Percentiles rank a stretch among this genome's conserved stretches.
Conservation (phyloP, 2,113 vertebrate genomes). For the Gopherus flavomarginatus region DNA sequence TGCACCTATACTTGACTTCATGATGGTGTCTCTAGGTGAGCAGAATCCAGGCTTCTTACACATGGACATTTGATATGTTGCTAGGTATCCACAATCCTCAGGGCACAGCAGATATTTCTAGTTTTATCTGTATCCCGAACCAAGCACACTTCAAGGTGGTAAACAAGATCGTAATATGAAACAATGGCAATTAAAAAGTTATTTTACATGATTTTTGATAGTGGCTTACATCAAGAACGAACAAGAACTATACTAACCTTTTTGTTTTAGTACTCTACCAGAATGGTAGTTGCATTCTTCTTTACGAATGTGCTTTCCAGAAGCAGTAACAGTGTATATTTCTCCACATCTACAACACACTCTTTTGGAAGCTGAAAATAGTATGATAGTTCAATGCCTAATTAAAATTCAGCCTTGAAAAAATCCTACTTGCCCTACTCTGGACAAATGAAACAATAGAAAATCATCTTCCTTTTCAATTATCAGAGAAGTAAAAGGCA, state of each 20-base stretch:
- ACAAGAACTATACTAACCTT: slow-evolving; percentile 66
- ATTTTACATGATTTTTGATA: not conserved
- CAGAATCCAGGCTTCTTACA: not conserved
- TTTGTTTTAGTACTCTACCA: slow-evolving; percentile 78
- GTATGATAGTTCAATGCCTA: not conserved
- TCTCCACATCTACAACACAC: slow-evolving; percentile 85
- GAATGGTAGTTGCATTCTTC: slow-evolving; percentile 88
- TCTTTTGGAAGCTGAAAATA: slow-evolving; percentile 77
- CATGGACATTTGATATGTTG: not conserved
- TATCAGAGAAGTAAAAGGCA: not conserved
- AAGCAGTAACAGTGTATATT: slow-evolving; percentile 75
- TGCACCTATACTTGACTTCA: not conserved
- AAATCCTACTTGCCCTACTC: rapidly evolving
- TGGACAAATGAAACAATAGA: not conserved
- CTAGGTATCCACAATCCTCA: not conserved
- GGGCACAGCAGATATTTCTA: not conserved
- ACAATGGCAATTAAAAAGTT: not conserved
- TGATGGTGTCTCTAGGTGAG: not conserved
- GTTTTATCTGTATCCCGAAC: not conserved
- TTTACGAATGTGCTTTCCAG: slow-evolving; percentile 77
- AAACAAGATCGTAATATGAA: not conserved
- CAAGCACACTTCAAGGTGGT: not conserved
- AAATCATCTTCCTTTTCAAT: not conserved
- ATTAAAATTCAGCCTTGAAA: not conserved
- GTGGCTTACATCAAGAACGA: not conserved